A percentile compares a stretch with the other conserved stretches of the same genome.
Evolutionary conservation across 2,888 invertebrate genomes (phyloP).

Genomic region (Rhagium mordax): DNA sequence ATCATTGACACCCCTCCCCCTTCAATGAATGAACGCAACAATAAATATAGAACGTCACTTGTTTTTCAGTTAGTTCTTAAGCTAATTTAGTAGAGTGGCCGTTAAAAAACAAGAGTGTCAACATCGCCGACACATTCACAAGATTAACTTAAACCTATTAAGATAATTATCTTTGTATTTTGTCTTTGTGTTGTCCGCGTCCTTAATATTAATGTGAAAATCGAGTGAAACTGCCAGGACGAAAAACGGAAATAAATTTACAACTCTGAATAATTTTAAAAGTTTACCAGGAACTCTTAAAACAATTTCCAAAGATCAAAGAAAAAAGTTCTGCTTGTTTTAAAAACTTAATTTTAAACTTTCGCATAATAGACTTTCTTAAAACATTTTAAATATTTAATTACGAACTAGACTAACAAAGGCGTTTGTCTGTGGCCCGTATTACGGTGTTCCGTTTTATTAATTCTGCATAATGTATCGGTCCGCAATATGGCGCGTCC

Average conservation of each 20-base stretch:
- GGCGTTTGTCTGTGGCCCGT: constrained; percentile 6
- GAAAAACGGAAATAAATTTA: constrained; percentile 27
- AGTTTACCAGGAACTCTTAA: constrained; percentile 30
- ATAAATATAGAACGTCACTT: constrained; percentile 29
- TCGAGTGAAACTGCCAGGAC: constrained; percentile 20
- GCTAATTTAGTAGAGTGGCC: constrained; percentile 43
- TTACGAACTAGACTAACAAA: constrained; percentile 32
- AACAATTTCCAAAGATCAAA: constrained; percentile 37
- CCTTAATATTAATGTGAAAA: constrained; percentile 26
- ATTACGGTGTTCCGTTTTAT: background rate
- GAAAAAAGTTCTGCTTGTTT: constrained; percentile 36
- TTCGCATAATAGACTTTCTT: constrained; percentile 37
- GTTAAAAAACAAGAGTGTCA: constrained; percentile 46
- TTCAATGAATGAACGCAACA: constrained; percentile 19
- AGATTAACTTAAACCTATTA: constrained; percentile 55
- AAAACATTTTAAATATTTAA: constrained; percentile 40
- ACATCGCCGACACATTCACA: constrained; percentile 46
- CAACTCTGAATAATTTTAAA: constrained; percentile 32
- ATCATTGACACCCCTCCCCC: constrained; percentile 23
- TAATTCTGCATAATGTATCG: constrained; percentile 3
- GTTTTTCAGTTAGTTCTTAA: constrained; percentile 20
- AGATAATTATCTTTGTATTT: constrained; percentile 50
- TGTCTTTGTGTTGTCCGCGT: constrained; percentile 10
- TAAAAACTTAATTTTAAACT: constrained; percentile 36
- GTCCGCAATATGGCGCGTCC: background rate